Evolutionary conservation across 2,797 vertebrate species (phyloP), one percentile per base, ranked within the genome.

Genomic region (Tenualosa thibaudeaui): DNA sequence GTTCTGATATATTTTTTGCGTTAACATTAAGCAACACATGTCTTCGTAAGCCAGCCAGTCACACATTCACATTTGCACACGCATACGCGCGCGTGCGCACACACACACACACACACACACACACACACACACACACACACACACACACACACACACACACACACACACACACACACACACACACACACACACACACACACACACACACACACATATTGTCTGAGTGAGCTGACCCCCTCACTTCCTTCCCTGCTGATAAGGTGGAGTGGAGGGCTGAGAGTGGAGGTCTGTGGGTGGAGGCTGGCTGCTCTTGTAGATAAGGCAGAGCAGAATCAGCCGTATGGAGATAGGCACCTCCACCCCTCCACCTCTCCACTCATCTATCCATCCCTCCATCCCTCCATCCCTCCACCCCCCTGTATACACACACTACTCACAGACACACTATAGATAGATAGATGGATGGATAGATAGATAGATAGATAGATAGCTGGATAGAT

Each of bases 231-330:
- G 93, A 90, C 89, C 85, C 87, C 88, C 88, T 93, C 89, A 94
- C 93, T 96, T 96, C 94, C 95, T 96, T 94, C 94, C 94, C 92
- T 86, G 62, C 86, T 93, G 95, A 96, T 96, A 95, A 94, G 91
- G 31, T 19, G 15, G 31, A 75, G 68, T 58, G 56, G 56, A 22
- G 56, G 56, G 53, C 53, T 56, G 53, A 0, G 89, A 90, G 93
- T 58, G 51, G 85, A 86, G 81, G 86, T 90, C 62, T 75, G 68
- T 6, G 65, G 31, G 31, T 75, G 68, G 68, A 75, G 68, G 68
- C 12, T 40, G 68, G 31, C 5, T 26, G 68, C 68, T 40, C 37
- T 43, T 31, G 2, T 75, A 17, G 68, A 75, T 75, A 75, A 75
- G 31, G 68, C 31, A 40, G 31, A 0, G 37, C 31, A 26, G 37